phyloP scores from a whole-genome alignment of 2,113 vertebrate species.

The Cathartes aura region DNA sequence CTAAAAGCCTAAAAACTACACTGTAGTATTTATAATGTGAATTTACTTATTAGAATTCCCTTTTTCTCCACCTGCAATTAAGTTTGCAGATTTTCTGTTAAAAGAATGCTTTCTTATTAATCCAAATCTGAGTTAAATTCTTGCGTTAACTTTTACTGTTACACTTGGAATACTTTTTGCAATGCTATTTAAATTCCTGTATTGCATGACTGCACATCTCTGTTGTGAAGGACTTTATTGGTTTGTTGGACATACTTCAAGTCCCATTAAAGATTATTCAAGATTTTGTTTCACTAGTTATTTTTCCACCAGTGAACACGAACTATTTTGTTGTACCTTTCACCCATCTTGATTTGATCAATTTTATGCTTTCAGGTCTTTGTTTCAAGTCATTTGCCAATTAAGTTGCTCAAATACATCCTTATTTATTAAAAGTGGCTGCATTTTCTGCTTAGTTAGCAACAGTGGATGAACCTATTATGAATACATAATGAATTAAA shows the following conservation, averaged over 20 bases:
- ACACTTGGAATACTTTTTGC: not conserved
- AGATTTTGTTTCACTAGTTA: constrained; percentile 41
- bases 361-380: constrained; percentile 2
- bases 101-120: not conserved
- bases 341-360: not conserved
- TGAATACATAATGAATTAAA: not conserved
- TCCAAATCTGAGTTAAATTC: not conserved
- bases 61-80: not conserved
- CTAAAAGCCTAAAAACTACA: not conserved
- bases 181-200: constrained; percentile 23
- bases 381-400: constrained; percentile 40
- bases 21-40: not conserved
- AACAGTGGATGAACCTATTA: not conserved
- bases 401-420: constrained; percentile 13
- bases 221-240: not conserved
- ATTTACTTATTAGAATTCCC: not conserved
- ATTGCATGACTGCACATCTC: not conserved
- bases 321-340: constrained; percentile 7
- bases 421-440: constrained; percentile 19
- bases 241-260: constrained; percentile 25
- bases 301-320: constrained; percentile 30
- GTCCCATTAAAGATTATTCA: constrained; percentile 1
- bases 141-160: not conserved
- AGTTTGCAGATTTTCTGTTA: not conserved
- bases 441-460: constrained; percentile 36